A percentile compares a stretch with the other conserved stretches of the same genome.
Evolutionary conservation across 2,888 invertebrate genomes (phyloP).

Genomic region (Cinara cedri): DNA sequence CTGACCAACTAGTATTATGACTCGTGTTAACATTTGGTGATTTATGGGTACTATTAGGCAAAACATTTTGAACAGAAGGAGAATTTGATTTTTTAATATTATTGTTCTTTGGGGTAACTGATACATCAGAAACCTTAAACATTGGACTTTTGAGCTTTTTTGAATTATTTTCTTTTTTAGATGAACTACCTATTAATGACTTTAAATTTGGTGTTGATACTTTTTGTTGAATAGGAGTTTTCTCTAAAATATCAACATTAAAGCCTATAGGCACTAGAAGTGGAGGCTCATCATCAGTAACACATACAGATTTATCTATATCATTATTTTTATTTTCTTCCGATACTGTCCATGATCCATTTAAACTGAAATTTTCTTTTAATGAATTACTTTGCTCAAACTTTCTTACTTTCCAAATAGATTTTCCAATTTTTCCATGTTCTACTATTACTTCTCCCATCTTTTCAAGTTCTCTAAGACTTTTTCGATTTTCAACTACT

Average conservation of each 20-base stretch:
- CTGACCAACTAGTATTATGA: neutral
- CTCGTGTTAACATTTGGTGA: neutral
- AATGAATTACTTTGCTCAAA: constrained; percentile 17
- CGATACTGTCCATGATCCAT: constrained; percentile 54
- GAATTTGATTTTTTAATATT: constrained; percentile 7
- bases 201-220: constrained; percentile 19
- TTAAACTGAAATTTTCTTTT: constrained; percentile 37
- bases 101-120: neutral
- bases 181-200: neutral
- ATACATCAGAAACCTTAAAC: neutral
- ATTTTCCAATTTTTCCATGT: constrained; percentile 53
- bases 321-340: constrained; percentile 18
- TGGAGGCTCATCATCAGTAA: constrained; percentile 32
- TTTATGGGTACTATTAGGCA: neutral
- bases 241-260: constrained; percentile 24
- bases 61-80: constrained; percentile 3
- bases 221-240: neutral
- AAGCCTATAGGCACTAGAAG: constrained; percentile 29
- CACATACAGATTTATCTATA: neutral
- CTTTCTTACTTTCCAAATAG: constrained; percentile 48
- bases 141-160: constrained; percentile 30
- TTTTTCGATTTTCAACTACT: constrained; percentile 12
- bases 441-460: constrained; percentile 48
- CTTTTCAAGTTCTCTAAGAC: constrained; percentile 37
- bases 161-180: constrained; percentile 10